Evolutionary conservation across 2,113 vertebrate species (phyloP).

Genomic region (Stercorarius parasiticus): DNA sequence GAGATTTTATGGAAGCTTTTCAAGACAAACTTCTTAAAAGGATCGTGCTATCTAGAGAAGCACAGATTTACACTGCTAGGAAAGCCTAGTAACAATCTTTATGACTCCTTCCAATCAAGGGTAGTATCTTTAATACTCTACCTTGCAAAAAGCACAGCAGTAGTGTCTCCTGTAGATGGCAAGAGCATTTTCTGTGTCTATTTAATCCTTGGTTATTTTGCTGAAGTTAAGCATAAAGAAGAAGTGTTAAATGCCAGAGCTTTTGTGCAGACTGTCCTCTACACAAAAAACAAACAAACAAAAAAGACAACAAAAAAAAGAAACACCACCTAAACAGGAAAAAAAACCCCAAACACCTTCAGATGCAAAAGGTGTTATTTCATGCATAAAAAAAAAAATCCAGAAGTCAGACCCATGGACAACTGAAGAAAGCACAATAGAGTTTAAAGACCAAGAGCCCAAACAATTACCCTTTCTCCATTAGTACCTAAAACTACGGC

Average conservation of each 20-base stretch:
- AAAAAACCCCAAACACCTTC: not conserved
- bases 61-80: not conserved
- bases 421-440: not conserved
- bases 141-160: not conserved
- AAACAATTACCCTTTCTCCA: not conserved
- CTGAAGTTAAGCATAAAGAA: not conserved
- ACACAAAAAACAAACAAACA: not conserved
- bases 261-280: not conserved
- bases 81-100: not conserved
- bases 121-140: not conserved
- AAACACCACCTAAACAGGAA: not conserved
- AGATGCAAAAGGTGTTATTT: not conserved
- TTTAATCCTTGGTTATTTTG: not conserved
- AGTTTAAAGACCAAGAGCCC: not conserved
- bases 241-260: not conserved
- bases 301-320: not conserved
- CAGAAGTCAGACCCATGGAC: not conserved
- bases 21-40: conserved; percentile 12
- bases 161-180: not conserved
- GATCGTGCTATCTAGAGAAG: not conserved
- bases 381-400: not conserved
- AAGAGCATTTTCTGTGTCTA: not conserved
- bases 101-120: not conserved
- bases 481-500: not conserved
- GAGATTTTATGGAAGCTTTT: conserved; percentile 13